Conservation (phyloP, 2,888 invertebrate species). For the Napeogenes sylphis region DNA sequence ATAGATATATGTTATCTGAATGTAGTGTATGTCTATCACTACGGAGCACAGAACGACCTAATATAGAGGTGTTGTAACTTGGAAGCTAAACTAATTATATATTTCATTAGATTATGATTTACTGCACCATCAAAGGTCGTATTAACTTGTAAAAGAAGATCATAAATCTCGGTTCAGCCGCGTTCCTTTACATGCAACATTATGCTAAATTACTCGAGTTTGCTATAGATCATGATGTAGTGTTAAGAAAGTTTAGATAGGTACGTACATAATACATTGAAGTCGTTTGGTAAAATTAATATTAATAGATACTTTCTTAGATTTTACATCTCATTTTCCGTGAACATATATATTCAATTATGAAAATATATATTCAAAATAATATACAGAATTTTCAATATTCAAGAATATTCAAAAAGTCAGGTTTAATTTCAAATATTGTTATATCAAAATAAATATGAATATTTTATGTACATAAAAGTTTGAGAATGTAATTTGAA, state of each 20-base stretch:
- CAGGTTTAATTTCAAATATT: too few species aligned
- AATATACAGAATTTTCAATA: too few species aligned
- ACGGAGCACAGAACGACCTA: background rate
- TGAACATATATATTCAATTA: too few species aligned
- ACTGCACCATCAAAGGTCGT: conserved; percentile 10
- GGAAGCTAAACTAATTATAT: conserved; percentile 3
- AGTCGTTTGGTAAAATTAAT: background rate
- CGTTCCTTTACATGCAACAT: conserved; percentile 37
- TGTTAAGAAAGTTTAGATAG: background rate
- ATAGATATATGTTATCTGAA: too few species aligned
- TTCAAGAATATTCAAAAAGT: too few species aligned
- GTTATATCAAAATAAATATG: too few species aligned
- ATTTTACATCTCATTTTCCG: too few species aligned
- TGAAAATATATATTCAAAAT: too few species aligned
- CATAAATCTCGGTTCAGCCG: conserved; percentile 13
- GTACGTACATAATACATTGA: background rate
- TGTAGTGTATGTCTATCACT: too few species aligned
- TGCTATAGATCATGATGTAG: background rate
- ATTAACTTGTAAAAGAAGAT: conserved; percentile 23
- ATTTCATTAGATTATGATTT: conserved; percentile 5
- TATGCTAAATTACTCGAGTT: conserved; percentile 5
- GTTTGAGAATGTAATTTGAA: too few species aligned
- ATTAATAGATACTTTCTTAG: too few species aligned
- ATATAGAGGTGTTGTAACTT: background rate
- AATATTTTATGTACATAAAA: too few species aligned